Percentiles rank a stretch among this genome's conserved stretches.
These are phyloP conservation scores for Clarias pachynema DNA, from an alignment of 2,797 vertebrate genomes.

Conservation along the genomic window DNA sequence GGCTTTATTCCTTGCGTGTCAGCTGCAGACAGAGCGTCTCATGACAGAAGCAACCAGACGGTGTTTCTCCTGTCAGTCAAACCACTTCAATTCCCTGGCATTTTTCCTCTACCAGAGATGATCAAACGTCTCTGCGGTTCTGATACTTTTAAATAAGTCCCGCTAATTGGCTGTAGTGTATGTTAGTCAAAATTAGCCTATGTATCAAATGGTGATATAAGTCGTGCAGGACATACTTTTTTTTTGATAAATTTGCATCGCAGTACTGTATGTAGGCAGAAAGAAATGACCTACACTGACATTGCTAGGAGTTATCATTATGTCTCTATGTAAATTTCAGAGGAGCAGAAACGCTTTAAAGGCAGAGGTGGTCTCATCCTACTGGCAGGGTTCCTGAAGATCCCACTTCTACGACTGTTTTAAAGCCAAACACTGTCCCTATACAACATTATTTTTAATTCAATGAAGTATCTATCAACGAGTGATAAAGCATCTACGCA, in stretches of 20 bases:
- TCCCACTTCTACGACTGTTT: neutral
- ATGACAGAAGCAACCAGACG: neutral
- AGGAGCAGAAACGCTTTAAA: neutral
- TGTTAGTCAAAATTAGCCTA: neutral
- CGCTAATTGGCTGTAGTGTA: neutral
- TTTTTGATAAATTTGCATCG: neutral
- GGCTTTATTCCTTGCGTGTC: constrained; percentile 5
- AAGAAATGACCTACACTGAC: neutral
- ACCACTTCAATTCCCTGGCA: neutral
- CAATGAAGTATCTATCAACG: neutral
- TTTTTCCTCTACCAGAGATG: neutral
- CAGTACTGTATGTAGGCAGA: neutral
- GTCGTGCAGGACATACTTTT: neutral
- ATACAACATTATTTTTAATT: neutral
- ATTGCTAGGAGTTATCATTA: neutral
- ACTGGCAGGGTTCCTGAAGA: neutral
- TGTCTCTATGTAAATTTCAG: constrained; percentile 19
- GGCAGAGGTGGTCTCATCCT: constrained; percentile 17
- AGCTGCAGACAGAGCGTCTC: neutral
- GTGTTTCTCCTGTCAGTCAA: constrained; percentile 13
- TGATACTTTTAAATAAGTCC: neutral
- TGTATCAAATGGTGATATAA: neutral
- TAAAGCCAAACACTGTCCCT: neutral
- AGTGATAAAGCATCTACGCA: neutral
- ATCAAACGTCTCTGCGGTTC: constrained; percentile 3